These are phyloP conservation scores for Drosophila engyochracea DNA, from an alignment of 2,888 invertebrate species.

Conservation along the genomic window DNA sequence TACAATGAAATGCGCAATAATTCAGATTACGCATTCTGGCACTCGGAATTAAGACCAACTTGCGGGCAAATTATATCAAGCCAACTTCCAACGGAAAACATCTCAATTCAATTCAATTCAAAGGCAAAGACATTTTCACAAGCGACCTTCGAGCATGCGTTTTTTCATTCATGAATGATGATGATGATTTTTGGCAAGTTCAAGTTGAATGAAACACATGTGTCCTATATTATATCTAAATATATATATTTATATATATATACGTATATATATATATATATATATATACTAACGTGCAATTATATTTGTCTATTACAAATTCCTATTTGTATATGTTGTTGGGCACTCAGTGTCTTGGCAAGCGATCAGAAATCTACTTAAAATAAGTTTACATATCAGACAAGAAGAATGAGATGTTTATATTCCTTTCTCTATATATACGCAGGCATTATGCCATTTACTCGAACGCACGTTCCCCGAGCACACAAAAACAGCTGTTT, in stretches of 20 bases:
- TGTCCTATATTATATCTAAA: conserved; percentile 24
- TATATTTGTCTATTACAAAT: conserved; percentile 65
- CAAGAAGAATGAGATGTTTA: conserved; percentile 51
- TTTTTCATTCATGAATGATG: conserved; percentile 66
- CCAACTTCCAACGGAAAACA: conserved; percentile 58
- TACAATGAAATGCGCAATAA: conserved; percentile 74
- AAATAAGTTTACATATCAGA: conserved; percentile 48
- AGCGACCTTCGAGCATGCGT: conserved; percentile 33
- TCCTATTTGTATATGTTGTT: conserved; percentile 22
- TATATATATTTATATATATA: conserved; percentile 1
- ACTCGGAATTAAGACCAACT: conserved; percentile 30
- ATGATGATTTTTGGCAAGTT: conserved; percentile 69
- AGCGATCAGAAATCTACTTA: conserved; percentile 41
- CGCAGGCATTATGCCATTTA: conserved; percentile 29
- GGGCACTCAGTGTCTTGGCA: conserved; percentile 57
- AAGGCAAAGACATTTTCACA: conserved; percentile 35
- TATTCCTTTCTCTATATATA: conserved; percentile 38
- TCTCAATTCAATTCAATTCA: conserved; percentile 27
- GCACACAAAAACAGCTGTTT: conserved; percentile 64
- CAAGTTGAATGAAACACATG: conserved; percentile 73
- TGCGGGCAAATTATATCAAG: conserved; percentile 51
- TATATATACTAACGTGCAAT: neutral
- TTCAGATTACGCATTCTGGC: conserved; percentile 68
- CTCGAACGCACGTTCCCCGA: conserved; percentile 20
- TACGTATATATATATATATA: conserved; percentile 10